Evolutionary conservation across 2,888 invertebrate species (phyloP).

Genomic region (Heliconius charithonia): DNA sequence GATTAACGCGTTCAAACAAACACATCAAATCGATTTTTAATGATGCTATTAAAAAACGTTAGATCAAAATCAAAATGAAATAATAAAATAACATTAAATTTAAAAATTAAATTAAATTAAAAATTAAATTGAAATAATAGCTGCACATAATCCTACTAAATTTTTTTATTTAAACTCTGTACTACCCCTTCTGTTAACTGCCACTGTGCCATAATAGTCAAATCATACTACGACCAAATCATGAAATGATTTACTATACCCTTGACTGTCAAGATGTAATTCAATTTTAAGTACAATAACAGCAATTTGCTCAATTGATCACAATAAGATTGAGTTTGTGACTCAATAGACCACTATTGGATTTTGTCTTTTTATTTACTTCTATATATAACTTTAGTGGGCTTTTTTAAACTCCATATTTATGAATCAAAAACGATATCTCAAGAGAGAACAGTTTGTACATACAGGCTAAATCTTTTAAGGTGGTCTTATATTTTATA

Average conservation of each 20-base stretch:
- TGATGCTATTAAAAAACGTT: background rate
- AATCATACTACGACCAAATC: background rate
- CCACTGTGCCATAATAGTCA: background rate
- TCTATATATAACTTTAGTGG: background rate
- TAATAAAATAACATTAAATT: no score
- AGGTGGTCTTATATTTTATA: no score
- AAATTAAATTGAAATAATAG: no score
- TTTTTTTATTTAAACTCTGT: no score
- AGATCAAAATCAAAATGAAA: background rate
- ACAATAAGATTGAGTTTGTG: slow-evolving; percentile 25
- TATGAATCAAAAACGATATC: no score
- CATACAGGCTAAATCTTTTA: no score
- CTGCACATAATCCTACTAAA: no score
- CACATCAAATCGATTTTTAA: background rate
- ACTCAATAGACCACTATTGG: background rate
- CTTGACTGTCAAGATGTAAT: slow-evolving; percentile 32
- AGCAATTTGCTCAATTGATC: slow-evolving; percentile 32
- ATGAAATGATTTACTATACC: slow-evolving; percentile 21
- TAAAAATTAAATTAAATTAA: no score
- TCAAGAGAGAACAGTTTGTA: no score
- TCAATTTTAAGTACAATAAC: slow-evolving; percentile 30
- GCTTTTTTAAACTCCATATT: no score
- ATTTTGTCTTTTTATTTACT: slow-evolving; percentile 3
- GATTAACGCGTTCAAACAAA: background rate
- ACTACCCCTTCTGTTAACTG: background rate